Percentiles rank a stretch among this genome's conserved stretches.
phyloP scores from a whole-genome alignment of 2,797 vertebrate species.

The Rhynchotus rufescens region DNA sequence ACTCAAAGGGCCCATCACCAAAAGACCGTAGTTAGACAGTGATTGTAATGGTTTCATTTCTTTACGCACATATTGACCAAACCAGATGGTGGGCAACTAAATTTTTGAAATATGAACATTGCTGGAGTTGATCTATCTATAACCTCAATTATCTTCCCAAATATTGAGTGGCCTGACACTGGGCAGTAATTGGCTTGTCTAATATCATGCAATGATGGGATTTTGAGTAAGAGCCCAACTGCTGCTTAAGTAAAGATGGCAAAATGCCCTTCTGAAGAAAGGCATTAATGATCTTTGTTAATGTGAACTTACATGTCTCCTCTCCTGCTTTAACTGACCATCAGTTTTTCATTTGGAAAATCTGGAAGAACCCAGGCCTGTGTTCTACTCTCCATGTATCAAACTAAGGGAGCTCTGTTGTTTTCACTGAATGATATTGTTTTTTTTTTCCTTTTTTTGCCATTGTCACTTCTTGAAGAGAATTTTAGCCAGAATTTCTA shows the following conservation, averaged over 20 bases:
- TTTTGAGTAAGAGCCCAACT: constrained; percentile 12
- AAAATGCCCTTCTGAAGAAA: constrained; percentile 36
- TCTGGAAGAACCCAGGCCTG: neutral
- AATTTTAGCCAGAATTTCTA: neutral
- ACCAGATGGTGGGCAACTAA: neutral
- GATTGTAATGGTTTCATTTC: neutral
- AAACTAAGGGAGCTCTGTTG: neutral
- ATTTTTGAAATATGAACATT: constrained; percentile 28
- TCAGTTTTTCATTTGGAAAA: constrained; percentile 43
- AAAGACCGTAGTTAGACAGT: neutral
- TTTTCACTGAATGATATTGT: neutral
- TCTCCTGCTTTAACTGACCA: constrained; percentile 8
- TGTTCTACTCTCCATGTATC: constrained; percentile 21
- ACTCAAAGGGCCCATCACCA: neutral
- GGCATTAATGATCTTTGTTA: constrained; percentile 28
- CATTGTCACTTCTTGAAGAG: neutral
- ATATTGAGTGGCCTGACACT: neutral
- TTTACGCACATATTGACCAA: neutral
- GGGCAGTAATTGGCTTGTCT: constrained; percentile 25
- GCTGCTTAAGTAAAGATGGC: constrained; percentile 37
- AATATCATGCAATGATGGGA: neutral
- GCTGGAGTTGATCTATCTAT: neutral
- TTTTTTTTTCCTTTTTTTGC: constrained; percentile 15
- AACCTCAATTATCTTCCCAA: constrained; percentile 47
- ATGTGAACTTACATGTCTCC: constrained; percentile 25